Evolutionary conservation across 1,140 invertebrate genomes (phyloP).

Genomic region (Riptortus pedestris): DNA sequence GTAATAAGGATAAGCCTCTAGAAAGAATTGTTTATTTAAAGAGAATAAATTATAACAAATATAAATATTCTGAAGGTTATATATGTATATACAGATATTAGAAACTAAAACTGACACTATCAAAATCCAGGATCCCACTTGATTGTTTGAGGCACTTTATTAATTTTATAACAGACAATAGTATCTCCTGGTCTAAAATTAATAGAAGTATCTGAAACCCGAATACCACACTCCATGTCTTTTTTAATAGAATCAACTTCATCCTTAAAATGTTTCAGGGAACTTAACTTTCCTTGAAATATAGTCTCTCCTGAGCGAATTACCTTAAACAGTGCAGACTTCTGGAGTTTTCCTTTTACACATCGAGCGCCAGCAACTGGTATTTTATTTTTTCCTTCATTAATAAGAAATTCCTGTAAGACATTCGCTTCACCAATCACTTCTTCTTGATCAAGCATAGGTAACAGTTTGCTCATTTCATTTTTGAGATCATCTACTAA

Average conservation of each 20-base stretch:
- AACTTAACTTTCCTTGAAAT: conserved; percentile 51
- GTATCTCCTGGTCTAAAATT: conserved; percentile 63
- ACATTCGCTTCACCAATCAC: conserved; percentile 74
- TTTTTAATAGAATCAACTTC: conserved; percentile 76
- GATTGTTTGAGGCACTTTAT: conserved; percentile 50
- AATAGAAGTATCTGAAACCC: conserved; percentile 53
- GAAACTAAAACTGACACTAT: too few relatives aligned
- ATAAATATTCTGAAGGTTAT: too few relatives aligned
- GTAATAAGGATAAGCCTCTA: too few relatives aligned
- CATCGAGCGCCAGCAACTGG: conserved; percentile 83
- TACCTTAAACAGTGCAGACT: conserved; percentile 55
- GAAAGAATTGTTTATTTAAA: too few relatives aligned
- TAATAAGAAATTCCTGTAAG: conserved; percentile 71
- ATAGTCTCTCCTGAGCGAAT: conserved; percentile 58
- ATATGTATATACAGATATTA: too few relatives aligned
- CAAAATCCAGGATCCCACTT: conserved; percentile 61
- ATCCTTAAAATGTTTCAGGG: conserved; percentile 79
- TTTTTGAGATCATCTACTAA: conserved; percentile 78
- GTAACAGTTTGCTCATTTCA: conserved; percentile 64
- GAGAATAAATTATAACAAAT: too few relatives aligned
- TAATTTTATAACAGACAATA: conserved; percentile 62
- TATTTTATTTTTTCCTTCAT: conserved; percentile 65
- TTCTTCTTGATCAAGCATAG: conserved; percentile 60
- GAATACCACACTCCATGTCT: conserved; percentile 78
- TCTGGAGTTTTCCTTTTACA: conserved; percentile 62